Percentiles rank a stretch among this genome's conserved stretches.
Conservation (phyloP, 2,888 invertebrate species). For the Diachrysia chrysitis region DNA sequence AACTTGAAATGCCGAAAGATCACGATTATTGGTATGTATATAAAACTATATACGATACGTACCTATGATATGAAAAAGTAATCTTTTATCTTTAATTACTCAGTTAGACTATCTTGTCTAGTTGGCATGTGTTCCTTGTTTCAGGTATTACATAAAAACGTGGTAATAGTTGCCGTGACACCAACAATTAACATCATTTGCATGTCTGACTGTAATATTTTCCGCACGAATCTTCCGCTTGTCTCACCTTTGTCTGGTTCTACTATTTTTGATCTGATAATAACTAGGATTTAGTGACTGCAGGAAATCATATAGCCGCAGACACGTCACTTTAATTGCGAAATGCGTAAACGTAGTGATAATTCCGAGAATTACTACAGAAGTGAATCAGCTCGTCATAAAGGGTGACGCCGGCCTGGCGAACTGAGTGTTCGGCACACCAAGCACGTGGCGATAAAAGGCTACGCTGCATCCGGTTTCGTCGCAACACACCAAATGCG, state of each 20-base stretch:
- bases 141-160: slow-evolving; percentile 54
- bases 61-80: background rate
- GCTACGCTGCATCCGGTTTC: slow-evolving; percentile 76
- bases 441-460: slow-evolving; percentile 78
- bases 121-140: slow-evolving; percentile 41
- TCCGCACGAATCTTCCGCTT: slow-evolving; percentile 69
- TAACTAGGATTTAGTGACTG: slow-evolving; percentile 29
- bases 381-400: slow-evolving; percentile 68
- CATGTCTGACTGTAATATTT: slow-evolving; percentile 73
- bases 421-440: slow-evolving; percentile 68
- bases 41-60: slow-evolving; percentile 10
- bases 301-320: slow-evolving; percentile 21
- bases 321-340: slow-evolving; percentile 5
- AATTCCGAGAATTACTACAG: slow-evolving; percentile 67
- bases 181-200: slow-evolving; percentile 74
- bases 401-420: slow-evolving; percentile 54
- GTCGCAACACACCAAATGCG: slow-evolving; percentile 70
- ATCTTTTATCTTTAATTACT: slow-evolving; percentile 12
- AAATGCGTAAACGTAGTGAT: slow-evolving; percentile 51
- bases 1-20: slow-evolving; percentile 29
- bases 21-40: slow-evolving; percentile 16
- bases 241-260: slow-evolving; percentile 75
- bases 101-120: slow-evolving; percentile 26
- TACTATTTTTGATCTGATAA: slow-evolving; percentile 54
- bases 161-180: slow-evolving; percentile 68